phyloP scores from a whole-genome alignment of 2,888 invertebrate genomes.

The Chrysolina americana region DNA sequence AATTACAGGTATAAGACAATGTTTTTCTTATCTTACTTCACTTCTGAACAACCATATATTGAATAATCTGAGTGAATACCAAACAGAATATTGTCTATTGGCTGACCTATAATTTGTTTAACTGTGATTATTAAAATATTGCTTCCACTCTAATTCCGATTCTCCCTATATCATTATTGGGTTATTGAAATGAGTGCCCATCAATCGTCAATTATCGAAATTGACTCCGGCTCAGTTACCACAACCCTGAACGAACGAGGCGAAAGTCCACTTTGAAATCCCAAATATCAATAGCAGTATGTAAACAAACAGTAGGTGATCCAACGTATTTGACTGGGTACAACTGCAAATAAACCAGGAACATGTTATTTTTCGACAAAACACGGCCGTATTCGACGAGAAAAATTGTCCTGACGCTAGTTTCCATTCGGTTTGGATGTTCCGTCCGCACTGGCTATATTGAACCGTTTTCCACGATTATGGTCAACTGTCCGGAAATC shows the following conservation, averaged over 20 bases:
- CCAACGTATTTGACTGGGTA: not conserved
- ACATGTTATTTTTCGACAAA: not conserved
- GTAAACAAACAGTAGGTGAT: not conserved
- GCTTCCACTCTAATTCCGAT: no score
- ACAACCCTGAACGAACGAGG: not conserved
- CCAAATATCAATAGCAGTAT: not conserved
- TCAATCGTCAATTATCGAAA: not conserved
- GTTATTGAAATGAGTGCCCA: no score
- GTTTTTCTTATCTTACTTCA: no score
- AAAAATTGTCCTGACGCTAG: constrained; percentile 1
- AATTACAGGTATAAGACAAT: no score
- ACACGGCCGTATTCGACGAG: not conserved
- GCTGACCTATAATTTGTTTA: no score
- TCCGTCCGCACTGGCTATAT: not conserved
- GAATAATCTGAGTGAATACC: no score
- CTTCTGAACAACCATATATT: no score
- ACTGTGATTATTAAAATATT: no score
- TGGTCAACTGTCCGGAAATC: not conserved
- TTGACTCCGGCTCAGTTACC: not conserved
- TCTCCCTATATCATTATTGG: no score
- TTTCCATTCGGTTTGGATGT: not conserved
- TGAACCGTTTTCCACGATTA: not conserved
- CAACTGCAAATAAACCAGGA: not conserved
- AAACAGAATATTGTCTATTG: no score
- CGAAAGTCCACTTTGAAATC: not conserved